phyloP scores from a whole-genome alignment of 2,797 vertebrate genomes.

The Gila robusta region DNA sequence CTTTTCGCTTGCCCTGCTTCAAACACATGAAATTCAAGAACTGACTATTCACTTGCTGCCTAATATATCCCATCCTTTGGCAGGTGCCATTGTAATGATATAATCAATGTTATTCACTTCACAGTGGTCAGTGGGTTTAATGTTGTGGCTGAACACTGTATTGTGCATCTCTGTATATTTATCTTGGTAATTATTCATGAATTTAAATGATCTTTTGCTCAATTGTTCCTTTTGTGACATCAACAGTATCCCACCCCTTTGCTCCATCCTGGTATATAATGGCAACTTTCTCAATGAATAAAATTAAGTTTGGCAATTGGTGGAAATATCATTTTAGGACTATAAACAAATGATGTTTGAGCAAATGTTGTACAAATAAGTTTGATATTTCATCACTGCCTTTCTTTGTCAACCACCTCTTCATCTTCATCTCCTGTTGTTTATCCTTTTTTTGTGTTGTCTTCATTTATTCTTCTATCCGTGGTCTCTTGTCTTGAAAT shows the following conservation, averaged over 20 bases:
- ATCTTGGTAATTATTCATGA: not conserved
- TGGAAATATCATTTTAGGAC: not conserved
- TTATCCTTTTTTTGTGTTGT: constrained; percentile 23
- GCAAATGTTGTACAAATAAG: not conserved
- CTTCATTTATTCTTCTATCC: constrained; percentile 15
- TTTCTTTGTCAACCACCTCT: constrained; percentile 16
- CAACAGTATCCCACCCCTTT: not conserved
- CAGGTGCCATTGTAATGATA: not conserved
- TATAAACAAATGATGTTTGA: not conserved
- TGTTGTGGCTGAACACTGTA: not conserved
- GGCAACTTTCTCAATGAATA: not conserved
- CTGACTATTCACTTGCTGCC: not conserved
- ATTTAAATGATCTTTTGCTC: not conserved
- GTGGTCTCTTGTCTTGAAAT: not conserved
- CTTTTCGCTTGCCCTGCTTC: not conserved
- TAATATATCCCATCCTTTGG: not conserved
- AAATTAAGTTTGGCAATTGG: not conserved
- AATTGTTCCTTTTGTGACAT: not conserved
- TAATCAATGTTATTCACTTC: not conserved
- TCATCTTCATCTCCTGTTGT: constrained; percentile 21
- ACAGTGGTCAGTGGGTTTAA: not conserved
- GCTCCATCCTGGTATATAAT: not conserved
- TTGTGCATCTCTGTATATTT: not conserved
- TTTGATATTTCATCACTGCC: constrained; percentile 25
- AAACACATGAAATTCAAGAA: too few relatives aligned